Percentiles rank a stretch among this genome's conserved stretches.
phyloP scores from a whole-genome alignment of 2,888 invertebrate species.

The Danaus chrysippus region DNA sequence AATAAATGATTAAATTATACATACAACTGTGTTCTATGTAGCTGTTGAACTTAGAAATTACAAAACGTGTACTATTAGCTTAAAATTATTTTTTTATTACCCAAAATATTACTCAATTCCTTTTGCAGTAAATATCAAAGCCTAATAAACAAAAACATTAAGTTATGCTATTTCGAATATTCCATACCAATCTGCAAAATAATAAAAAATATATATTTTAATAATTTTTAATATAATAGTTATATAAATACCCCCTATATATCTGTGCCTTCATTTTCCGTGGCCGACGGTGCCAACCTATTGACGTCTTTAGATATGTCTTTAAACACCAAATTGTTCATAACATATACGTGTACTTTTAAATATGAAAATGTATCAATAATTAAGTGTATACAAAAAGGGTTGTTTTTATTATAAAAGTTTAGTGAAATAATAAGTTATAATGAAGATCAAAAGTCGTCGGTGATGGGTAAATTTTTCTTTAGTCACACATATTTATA shows the following conservation, averaged over 20 bases:
- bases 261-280: conserved; percentile 19
- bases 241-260: conserved; percentile 40
- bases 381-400: conserved; percentile 10
- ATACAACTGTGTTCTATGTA: too few relatives aligned
- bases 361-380: conserved; percentile 10
- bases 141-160: too few relatives aligned
- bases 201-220: too few relatives aligned
- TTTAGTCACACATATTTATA: neutral
- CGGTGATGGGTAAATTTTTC: conserved; percentile 45
- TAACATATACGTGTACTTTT: conserved; percentile 16
- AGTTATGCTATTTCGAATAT: too few relatives aligned
- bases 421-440: conserved; percentile 28
- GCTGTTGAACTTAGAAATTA: too few relatives aligned
- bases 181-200: too few relatives aligned
- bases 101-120: too few relatives aligned
- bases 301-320: conserved; percentile 26
- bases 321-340: conserved; percentile 24
- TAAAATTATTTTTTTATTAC: too few relatives aligned
- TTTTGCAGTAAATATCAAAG: too few relatives aligned
- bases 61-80: too few relatives aligned
- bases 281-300: conserved; percentile 28
- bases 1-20: too few relatives aligned
- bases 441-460: conserved; percentile 43
- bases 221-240: too few relatives aligned
- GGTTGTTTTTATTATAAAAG: neutral